Base-by-base conservation (phyloP, 2,797 vertebrate species). In the Spatula clypeata region DNA sequence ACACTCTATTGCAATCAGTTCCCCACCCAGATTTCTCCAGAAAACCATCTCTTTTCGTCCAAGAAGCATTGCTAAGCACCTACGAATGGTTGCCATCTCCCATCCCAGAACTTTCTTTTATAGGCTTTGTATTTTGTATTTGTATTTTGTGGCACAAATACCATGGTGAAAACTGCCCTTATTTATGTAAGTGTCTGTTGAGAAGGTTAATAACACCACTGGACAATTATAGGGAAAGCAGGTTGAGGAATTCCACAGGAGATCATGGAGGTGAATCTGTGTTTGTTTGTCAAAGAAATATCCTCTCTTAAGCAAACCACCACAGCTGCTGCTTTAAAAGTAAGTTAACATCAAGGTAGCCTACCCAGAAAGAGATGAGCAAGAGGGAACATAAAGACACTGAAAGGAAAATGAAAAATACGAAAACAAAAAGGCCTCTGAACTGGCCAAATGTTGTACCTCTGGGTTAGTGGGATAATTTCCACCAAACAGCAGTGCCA, bases 181-280 rank as follows among this genome's bases (percentile, higher is more conserved):
- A 6, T 0, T 51, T 45, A 11, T 24, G 7, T 0, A 7, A 4
- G 49, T 38, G 51, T 17, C 53, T 27, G 16, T n/a, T 9, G 45
- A 8, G 49, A 49, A 65, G 31, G 23, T 38, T 71, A 15, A 17
- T 0, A 34, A 24, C 69, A 40, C 75, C 42, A 29, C 36, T 64
- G 53, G 47, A 42, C 31, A 57, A 1, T 51, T 67, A 23, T 3
- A n/a, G 49, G 10, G 44, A 54, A 42, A 75, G 2, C 75, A 34
- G 47, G 36, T 16, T 44, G 67, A 75, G 54, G 53, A 66, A 36
- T 74, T 53, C 36, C 6, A 19, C 32, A 49, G 60, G 79, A 76
- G 77, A 86, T 36, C 79, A 85, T 90, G 47, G 7, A 65, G 51
- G 66, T 36, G 75, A 88, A 53, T 2, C 9, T 34, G 54, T 42